These are phyloP conservation scores for Epinephelus lanceolatus DNA, from an alignment of 2,113 vertebrate species.

Conservation along the genomic window DNA sequence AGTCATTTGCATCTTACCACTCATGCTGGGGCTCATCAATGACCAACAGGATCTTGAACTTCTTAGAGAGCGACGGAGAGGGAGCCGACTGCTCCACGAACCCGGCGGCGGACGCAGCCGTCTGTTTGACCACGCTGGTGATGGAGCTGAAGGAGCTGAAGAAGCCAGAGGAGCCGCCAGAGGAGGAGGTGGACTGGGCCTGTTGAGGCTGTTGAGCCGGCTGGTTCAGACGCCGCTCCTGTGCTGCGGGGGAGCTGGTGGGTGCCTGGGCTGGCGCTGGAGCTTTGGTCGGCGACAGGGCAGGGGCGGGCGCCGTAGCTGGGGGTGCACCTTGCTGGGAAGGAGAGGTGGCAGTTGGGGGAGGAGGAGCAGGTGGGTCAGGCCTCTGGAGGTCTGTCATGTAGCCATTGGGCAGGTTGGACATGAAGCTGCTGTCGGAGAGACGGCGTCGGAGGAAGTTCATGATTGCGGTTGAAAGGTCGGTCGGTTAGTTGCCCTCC, in stretches of 20 bases:
- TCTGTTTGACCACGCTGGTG: constrained; percentile 96
- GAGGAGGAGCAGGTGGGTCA: constrained; percentile 80
- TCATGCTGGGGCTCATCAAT: constrained; percentile 94
- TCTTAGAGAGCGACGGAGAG: constrained; percentile 80
- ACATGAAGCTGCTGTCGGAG: constrained; percentile 98
- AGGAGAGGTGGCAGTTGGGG: constrained; percentile 76
- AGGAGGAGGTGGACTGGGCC: constrained; percentile 71
- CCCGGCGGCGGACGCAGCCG: constrained; percentile 88
- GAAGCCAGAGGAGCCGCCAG: constrained; percentile 85
- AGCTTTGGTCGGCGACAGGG: constrained; percentile 72
- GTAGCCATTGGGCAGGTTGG: constrained; percentile 97
- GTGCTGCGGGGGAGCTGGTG: constrained; percentile 65
- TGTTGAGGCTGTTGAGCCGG: constrained; percentile 68
- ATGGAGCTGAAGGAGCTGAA: constrained; percentile 93
- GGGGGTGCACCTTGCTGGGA: constrained; percentile 78
- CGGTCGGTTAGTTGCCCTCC: constrained; percentile 12
- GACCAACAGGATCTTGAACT: constrained; percentile 94
- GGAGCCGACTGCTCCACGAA: constrained; percentile 88
- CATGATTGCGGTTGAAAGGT: constrained; percentile 86
- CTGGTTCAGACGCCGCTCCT: constrained; percentile 69
- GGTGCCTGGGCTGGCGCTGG: constrained; percentile 62
- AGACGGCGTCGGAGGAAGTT: constrained; percentile 97
- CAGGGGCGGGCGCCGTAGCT: constrained; percentile 77
- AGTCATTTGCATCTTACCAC: constrained; percentile 86
- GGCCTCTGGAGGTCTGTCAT: constrained; percentile 95